A percentile compares a stretch with the other conserved stretches of the same genome.
These are phyloP conservation scores for Drosophila crucigera DNA, from an alignment of 2,888 invertebrate species.

Conservation along the genomic window DNA sequence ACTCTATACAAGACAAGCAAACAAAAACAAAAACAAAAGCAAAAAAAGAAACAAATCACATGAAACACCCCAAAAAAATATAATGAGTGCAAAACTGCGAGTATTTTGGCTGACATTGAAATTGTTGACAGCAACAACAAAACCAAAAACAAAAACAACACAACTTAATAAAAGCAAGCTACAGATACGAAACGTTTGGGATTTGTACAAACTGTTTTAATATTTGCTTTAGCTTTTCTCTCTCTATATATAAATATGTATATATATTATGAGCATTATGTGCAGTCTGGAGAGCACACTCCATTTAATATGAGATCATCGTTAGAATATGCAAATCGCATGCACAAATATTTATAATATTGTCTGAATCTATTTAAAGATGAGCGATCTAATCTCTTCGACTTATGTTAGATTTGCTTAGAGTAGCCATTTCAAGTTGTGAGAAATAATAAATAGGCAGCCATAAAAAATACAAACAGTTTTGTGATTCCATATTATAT, in stretches of 20 bases:
- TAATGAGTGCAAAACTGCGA: conserved; percentile 38
- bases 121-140: conserved; percentile 35
- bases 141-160: neutral
- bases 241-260: neutral
- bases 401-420: no score
- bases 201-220: conserved; percentile 45
- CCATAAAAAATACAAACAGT: neutral
- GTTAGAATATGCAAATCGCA: neutral
- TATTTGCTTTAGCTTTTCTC: conserved; percentile 24
- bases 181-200: conserved; percentile 18
- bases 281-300: conserved; percentile 22
- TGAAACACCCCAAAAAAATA: conserved; percentile 24
- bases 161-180: conserved; percentile 11
- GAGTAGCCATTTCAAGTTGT: neutral
- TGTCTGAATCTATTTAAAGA: neutral
- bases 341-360: neutral
- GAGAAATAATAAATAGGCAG: neutral
- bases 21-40: neutral
- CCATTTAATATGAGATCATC: conserved; percentile 31
- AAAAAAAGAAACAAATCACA: conserved; percentile 14
- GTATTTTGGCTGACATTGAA: conserved; percentile 68
- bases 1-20: conserved; percentile 12
- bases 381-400: neutral
- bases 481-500: neutral
- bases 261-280: conserved; percentile 5